phyloP scores from a whole-genome alignment of 2,113 vertebrate genomes.

The Meleagris gallopavo region DNA sequence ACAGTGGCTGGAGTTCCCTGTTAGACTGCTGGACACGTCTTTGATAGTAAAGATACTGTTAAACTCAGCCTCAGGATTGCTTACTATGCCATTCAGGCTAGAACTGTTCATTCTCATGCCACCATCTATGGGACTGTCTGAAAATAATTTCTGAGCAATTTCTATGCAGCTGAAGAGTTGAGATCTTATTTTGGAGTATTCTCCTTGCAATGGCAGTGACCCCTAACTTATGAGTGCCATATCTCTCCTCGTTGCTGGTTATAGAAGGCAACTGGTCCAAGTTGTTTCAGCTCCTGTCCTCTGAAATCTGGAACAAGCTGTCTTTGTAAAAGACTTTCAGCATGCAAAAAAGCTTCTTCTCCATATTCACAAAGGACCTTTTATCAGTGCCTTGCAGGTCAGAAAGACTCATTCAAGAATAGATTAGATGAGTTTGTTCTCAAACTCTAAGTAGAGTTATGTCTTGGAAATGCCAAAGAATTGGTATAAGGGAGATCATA shows the following conservation, averaged over 20 bases:
- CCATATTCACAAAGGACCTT: slow-evolving; percentile 13
- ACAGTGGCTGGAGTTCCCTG: not conserved
- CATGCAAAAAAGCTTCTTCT: not conserved
- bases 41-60: not conserved
- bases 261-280: not conserved
- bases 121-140: slow-evolving; percentile 6
- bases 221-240: accelerated
- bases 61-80: not conserved
- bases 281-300: not conserved
- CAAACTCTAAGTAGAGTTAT: slow-evolving; percentile 41
- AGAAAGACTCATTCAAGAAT: slow-evolving; percentile 24
- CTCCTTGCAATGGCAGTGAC: not conserved
- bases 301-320: not conserved
- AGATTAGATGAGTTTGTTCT: slow-evolving; percentile 51
- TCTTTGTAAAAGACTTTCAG: not conserved
- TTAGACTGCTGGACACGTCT: not conserved
- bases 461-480: slow-evolving; percentile 33
- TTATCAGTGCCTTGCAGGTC: slow-evolving; percentile 12
- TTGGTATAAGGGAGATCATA: slow-evolving; percentile 4
- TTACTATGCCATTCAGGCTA: not conserved
- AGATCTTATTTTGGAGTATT: not conserved
- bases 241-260: not conserved
- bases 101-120: not conserved
- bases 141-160: slow-evolving; percentile 16
- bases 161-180: not conserved